A percentile compares a stretch with the other conserved stretches of the same genome.
Evolutionary conservation across 1,140 invertebrate species (phyloP).

Genomic region (Augochlora pura): DNA sequence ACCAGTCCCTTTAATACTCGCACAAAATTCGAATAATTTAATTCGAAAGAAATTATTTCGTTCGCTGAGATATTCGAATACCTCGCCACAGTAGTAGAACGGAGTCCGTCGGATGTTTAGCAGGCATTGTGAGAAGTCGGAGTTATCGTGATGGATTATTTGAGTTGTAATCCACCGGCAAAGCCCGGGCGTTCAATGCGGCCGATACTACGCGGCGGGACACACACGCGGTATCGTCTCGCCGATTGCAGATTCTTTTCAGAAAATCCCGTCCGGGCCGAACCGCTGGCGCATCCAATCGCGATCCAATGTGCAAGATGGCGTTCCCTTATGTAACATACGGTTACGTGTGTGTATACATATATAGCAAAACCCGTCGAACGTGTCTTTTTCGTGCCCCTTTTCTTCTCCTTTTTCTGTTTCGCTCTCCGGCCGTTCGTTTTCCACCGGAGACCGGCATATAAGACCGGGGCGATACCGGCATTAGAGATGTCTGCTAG

Average conservation of each 20-base stretch:
- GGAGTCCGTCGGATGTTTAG: background rate
- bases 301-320: slow-evolving; percentile 50
- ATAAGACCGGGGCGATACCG: background rate
- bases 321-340: slow-evolving; percentile 45
- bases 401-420: background rate
- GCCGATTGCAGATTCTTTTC: slow-evolving; percentile 42
- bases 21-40: too few species aligned
- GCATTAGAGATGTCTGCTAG: slow-evolving; percentile 8
- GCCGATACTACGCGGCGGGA: slow-evolving; percentile 33
- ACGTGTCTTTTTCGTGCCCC: slow-evolving; percentile 17
- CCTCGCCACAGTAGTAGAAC: too few species aligned
- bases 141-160: slow-evolving; percentile 46
- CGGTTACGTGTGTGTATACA: slow-evolving; percentile 3
- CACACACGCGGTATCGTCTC: slow-evolving; percentile 36
- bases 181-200: slow-evolving; percentile 24
- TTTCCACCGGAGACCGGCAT: background rate
- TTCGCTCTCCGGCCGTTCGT: background rate
- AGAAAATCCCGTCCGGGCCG: slow-evolving; percentile 44
- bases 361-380: slow-evolving; percentile 3
- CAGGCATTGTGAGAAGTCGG: slow-evolving; percentile 28
- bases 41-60: too few species aligned
- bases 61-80: too few species aligned
- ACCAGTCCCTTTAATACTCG: too few species aligned
- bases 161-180: slow-evolving; percentile 23
- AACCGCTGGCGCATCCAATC: slow-evolving; percentile 48